Conservation (phyloP, 2,888 invertebrate genomes). For the Notodonta ziczac region DNA sequence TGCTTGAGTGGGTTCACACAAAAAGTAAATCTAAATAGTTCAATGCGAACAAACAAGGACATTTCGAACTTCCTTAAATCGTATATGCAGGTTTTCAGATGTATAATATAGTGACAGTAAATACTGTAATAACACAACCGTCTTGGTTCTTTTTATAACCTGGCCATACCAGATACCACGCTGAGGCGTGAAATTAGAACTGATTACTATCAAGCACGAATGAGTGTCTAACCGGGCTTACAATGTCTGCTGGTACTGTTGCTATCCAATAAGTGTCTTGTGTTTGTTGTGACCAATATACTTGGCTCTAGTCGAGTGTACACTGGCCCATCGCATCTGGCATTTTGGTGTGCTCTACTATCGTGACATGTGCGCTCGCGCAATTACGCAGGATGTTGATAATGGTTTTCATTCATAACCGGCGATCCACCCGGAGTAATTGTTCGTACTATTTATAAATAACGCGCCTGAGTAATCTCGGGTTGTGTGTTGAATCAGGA, state of each 20-base stretch:
- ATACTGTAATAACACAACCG: no score
- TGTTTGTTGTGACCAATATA: constrained; percentile 35
- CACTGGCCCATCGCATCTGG: constrained; percentile 39
- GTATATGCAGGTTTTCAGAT: not conserved
- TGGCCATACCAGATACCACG: not conserved
- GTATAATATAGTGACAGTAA: no score
- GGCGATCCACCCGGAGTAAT: constrained; percentile 51
- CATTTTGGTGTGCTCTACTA: constrained; percentile 33
- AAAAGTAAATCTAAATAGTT: no score
- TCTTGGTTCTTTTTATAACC: not conserved
- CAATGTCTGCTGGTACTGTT: not conserved
- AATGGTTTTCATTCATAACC: constrained; percentile 68
- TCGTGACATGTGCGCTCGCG: constrained; percentile 55
- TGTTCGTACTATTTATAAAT: constrained; percentile 59
- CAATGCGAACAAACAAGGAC: no score
- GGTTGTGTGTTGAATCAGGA: constrained; percentile 33
- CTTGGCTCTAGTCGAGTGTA: constrained; percentile 23
- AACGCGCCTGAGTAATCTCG: constrained; percentile 36
- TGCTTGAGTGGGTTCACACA: no score
- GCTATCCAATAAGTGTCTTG: not conserved
- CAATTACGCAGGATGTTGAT: constrained; percentile 74
- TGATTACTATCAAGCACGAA: not conserved
- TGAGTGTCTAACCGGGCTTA: not conserved
- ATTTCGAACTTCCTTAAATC: not conserved
- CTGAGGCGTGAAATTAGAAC: constrained; percentile 5